Evolutionary conservation across 2,113 vertebrate genomes (phyloP).

Genomic region (Amblyopsis rosae): DNA sequence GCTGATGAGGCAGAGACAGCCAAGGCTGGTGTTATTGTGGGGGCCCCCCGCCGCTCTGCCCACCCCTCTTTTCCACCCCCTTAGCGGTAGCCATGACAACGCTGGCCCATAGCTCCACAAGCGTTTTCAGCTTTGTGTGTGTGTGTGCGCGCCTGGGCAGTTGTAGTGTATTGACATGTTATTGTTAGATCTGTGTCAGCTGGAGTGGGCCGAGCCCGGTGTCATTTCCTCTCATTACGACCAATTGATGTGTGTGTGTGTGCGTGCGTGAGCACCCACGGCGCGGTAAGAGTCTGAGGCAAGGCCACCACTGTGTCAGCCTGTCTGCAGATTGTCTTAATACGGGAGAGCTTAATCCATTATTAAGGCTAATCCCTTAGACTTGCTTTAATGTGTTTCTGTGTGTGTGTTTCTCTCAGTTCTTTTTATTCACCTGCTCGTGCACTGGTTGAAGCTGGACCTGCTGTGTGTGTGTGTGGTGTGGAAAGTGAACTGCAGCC

Average conservation of each 20-base stretch:
- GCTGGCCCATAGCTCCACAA: slow-evolving; percentile 28
- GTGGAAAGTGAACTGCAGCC: too few relatives aligned
- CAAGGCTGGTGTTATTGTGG: neutral
- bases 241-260: neutral
- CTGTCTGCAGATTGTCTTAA: neutral
- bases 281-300: neutral
- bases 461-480: too few relatives aligned
- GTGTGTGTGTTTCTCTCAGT: too few relatives aligned
- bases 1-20: neutral
- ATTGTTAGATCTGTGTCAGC: slow-evolving; percentile 15
- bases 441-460: too few relatives aligned
- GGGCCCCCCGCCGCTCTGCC: slow-evolving; percentile 1
- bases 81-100: slow-evolving; percentile 58
- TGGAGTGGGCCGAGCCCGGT: neutral
- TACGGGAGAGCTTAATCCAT: slow-evolving; percentile 11
- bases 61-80: slow-evolving; percentile 10
- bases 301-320: neutral
- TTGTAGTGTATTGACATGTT: slow-evolving; percentile 16
- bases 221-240: too few relatives aligned
- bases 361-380: slow-evolving; percentile 23
- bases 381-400: neutral
- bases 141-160: neutral
- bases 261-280: neutral
- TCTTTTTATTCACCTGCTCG: too few relatives aligned
- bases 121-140: neutral